A percentile compares a stretch with the other conserved stretches of the same genome.
Evolutionary conservation across 2,888 invertebrate species (phyloP).

Genomic region (Neoscelio sp.): DNA sequence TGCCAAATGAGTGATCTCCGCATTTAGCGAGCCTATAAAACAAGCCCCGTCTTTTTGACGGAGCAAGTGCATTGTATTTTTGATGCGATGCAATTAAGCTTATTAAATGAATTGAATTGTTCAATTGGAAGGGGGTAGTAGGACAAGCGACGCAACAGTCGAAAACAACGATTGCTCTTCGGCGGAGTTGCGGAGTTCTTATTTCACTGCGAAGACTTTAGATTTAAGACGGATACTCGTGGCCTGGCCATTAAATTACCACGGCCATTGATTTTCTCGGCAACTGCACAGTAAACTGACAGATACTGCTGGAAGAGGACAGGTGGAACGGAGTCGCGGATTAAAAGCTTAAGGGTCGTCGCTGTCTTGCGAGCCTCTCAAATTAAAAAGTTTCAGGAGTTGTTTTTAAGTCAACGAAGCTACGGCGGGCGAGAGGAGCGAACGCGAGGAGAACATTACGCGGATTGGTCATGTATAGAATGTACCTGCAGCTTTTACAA

Average conservation of each 20-base stretch:
- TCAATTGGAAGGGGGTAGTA: conserved; percentile 4
- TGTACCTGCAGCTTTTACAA: conserved; percentile 20
- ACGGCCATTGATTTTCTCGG: conserved; percentile 70
- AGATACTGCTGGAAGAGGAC: conserved; percentile 57
- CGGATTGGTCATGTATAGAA: conserved; percentile 35
- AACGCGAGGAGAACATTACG: conserved; percentile 25
- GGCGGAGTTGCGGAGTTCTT: conserved; percentile 51
- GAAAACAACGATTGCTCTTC: conserved; percentile 63
- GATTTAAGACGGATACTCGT: conserved; percentile 63
- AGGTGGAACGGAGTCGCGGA: conserved; percentile 67
- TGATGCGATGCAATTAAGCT: conserved; percentile 32
- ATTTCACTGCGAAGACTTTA: conserved; percentile 61
- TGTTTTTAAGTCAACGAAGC: conserved; percentile 67
- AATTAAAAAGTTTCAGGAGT: conserved; percentile 68
- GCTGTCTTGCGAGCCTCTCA: conserved; percentile 70
- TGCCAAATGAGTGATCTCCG: conserved; percentile 2
- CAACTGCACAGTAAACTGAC: conserved; percentile 68
- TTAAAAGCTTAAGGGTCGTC: conserved; percentile 69
- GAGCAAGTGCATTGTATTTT: conserved; percentile 1
- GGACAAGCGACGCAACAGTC: conserved; percentile 54
- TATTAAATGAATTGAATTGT: conserved; percentile 46
- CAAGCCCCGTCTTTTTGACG: conserved; percentile 3
- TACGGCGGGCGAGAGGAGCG: conserved; percentile 28
- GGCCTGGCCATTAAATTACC: conserved; percentile 70
- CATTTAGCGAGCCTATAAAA: conserved; percentile 5